Percentiles rank a stretch among this genome's conserved stretches.
Evolutionary conservation across 2,113 vertebrate genomes (phyloP).

Genomic region (Apaloderma vittatum): DNA sequence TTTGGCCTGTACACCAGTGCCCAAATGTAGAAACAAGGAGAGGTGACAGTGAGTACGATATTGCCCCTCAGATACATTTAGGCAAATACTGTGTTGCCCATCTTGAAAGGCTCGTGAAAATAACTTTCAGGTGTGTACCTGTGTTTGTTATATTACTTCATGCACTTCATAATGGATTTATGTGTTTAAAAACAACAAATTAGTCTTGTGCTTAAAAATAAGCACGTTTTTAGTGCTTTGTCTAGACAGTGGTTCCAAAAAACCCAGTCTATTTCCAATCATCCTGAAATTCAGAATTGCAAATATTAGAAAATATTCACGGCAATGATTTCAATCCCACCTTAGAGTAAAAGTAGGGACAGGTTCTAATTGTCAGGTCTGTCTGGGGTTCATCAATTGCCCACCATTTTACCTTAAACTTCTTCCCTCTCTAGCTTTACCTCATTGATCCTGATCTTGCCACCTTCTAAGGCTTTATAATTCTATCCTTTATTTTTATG

Average conservation of each 20-base stretch:
- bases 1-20: background rate
- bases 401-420: background rate
- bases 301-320: constrained; percentile 29
- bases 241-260: constrained; percentile 44
- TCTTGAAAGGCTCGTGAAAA: background rate
- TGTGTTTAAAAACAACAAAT: background rate
- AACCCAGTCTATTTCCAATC: constrained; percentile 4
- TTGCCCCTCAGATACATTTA: background rate
- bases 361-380: background rate
- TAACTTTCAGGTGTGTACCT: background rate
- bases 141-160: background rate
- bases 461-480: constrained; percentile 33
- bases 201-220: background rate
- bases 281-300: background rate
- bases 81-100: background rate
- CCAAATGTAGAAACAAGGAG: background rate
- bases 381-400: background rate
- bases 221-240: background rate
- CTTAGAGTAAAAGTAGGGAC: background rate
- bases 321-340: background rate
- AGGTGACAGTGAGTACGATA: background rate
- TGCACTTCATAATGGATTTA: background rate
- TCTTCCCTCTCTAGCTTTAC: background rate
- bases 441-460: constrained; percentile 25
- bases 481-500: constrained; percentile 64